Base-by-base conservation (phyloP, 2,888 invertebrate genomes). In the Malthinus flaveolus region DNA sequence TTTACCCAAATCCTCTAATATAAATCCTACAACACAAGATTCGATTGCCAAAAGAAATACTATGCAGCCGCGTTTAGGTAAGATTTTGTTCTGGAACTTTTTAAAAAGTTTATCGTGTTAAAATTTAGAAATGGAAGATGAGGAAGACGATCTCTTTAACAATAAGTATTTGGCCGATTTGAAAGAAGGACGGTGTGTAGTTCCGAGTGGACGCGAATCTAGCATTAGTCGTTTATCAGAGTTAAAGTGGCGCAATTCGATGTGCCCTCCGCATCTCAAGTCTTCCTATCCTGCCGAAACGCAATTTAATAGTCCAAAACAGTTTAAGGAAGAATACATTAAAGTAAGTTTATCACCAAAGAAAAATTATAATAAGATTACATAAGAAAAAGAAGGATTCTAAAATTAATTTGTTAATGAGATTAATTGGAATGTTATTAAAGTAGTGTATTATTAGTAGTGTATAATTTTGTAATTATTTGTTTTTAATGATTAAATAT, bases 281-380 rank as follows among this genome's bases (percentile, higher is more conserved):
- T 91, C 91, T 64, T 88, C 90, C 0, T 94, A 94, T 78, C 90
- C 93, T 0, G 90, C 88, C 0, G 93, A 93, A 77, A 88, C 87
- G 31, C 89, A 90, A 76, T 87, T 87, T 71, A 80, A 86, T 60
- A 79, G 79, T 61, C 80, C 82, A 1, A 62, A 71, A 2, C 75
- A 78, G 1, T 75, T 87, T 32, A 84, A 80, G 51, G 89, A 89
- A 62, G 87, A 88, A 55, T 87, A 87, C 65, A 80, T 88, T 33
- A 88, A 87, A 81, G 88, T 87, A 79, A 76, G 74, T 12, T 9
- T 4, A 3, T 42, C 2, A 2, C 3, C 8, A 42, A 12, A 11
- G 8, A 8, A 42, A 7, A 9, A 47, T 15, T 36, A 13, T 37
- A 13, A 34, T 37, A 33, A 7, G 39, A 42, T 5, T 7, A n/a